Base-by-base conservation (phyloP, 2,797 vertebrate species). In the Spheniscus humboldti region DNA sequence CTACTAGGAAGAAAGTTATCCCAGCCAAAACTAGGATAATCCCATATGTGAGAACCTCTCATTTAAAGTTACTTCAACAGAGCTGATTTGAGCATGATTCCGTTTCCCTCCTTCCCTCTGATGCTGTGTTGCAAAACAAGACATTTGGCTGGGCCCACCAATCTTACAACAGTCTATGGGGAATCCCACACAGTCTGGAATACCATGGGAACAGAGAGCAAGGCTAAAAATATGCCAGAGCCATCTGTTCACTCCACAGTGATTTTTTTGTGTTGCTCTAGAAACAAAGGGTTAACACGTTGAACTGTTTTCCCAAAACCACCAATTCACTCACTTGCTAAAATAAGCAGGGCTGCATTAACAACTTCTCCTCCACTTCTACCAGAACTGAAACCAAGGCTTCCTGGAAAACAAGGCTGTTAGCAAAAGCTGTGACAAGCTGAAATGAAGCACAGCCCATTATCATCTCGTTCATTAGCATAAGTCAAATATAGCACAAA, bases 101-200 rank as follows among this genome's bases (percentile, higher is more conserved):
- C 5, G 0, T 53, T 92, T 60, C 77, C 74, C 87, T 95, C 92
- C 75, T 92, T 87, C 41, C 28, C n/a, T 88, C 75, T 77, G 69
- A 95, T 39, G 85, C 48, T 88, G 5, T 90, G 82, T 93, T 95
- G 75, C 90, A 94, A 94, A 97, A 92, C 68, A 93, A 96, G 94
- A 69, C 53, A 57, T 88, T 92, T 92, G 85, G 74, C 94, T 90
- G 67, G 62, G 90, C 74, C 80, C 73, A 86, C 85, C 72, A 35
- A 94, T 73, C 79, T 86, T 95, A 93, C 48, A 95, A 83, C 93
- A 95, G 86, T 95, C 76, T 94, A 81, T 90, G 88, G 94, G 95
- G 94, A 97, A 96, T 96, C 96, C 93, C 93, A 94, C 94, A 91
- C 82, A 94, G 89, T 95, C 95, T 95, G 92, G 88, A 97, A 88